These are phyloP conservation scores for Temnothorax unifasciatus DNA, from an alignment of 2,888 invertebrate species.

Conservation along the genomic window DNA sequence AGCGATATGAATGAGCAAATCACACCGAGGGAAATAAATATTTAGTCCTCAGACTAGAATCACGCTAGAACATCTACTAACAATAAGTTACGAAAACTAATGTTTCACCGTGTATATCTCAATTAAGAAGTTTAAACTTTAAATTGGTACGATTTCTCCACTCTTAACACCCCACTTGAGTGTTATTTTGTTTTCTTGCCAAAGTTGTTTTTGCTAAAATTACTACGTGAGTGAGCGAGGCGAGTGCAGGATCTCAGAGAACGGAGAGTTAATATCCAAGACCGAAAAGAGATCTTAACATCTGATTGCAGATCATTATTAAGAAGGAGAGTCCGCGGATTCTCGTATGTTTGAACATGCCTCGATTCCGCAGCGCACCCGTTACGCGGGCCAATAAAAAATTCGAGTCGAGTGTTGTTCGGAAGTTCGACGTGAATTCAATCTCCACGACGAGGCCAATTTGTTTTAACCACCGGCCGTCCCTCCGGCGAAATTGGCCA, in stretches of 20 bases:
- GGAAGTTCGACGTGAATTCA: constrained; percentile 44
- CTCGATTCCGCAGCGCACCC: background rate
- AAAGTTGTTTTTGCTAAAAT: background rate
- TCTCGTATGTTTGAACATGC: background rate
- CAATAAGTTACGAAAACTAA: background rate
- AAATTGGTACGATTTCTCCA: constrained; percentile 28
- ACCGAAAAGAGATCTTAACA: background rate
- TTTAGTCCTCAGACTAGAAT: background rate
- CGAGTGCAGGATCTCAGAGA: background rate
- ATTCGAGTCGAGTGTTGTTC: constrained; percentile 26
- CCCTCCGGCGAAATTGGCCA: constrained; percentile 12
- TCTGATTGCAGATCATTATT: background rate
- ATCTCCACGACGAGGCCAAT: constrained; percentile 48
- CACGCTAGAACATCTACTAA: background rate
- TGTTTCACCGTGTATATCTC: background rate
- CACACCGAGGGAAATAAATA: background rate
- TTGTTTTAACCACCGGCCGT: constrained; percentile 37
- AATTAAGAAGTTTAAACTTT: constrained; percentile 19
- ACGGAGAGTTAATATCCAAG: background rate
- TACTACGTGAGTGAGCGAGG: background rate
- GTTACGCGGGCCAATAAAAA: background rate
- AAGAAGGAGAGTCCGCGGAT: background rate
- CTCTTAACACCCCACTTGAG: background rate
- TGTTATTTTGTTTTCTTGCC: constrained; percentile 5
- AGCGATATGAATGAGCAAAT: background rate